Conservation (phyloP, 2,113 vertebrate species). For the Barbus barbus region DNA sequence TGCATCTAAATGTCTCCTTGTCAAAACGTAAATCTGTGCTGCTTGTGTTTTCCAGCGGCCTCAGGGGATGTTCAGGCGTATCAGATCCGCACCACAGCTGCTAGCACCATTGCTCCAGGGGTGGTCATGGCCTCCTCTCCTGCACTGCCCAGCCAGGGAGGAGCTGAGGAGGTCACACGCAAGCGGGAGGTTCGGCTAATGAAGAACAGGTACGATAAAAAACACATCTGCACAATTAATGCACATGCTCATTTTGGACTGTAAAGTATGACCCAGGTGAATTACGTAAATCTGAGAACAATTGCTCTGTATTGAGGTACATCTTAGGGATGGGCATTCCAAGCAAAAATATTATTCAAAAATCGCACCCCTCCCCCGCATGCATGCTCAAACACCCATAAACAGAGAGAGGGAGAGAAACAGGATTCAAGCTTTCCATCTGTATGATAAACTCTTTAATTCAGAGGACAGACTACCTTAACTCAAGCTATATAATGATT, state of each 20-base stretch:
- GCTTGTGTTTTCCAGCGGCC: conserved; percentile 76
- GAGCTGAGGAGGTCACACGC: conserved; percentile 90
- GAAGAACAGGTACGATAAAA: conserved; percentile 89
- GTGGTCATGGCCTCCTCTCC: conserved; percentile 95
- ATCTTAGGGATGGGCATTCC: too few species aligned
- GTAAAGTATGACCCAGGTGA: not conserved
- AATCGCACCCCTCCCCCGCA: too few species aligned
- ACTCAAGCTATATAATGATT: too few species aligned
- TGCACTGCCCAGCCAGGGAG: conserved; percentile 81
- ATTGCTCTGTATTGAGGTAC: not conserved
- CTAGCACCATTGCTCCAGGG: conserved; percentile 90
- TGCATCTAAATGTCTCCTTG: not conserved
- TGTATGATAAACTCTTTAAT: too few species aligned
- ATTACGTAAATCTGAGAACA: not conserved
- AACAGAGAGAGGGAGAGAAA: too few species aligned
- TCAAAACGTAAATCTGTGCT: not conserved
- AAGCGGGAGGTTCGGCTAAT: conserved; percentile 97
- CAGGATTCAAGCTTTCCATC: too few species aligned
- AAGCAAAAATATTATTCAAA: too few species aligned
- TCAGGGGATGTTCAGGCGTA: conserved; percentile 97
- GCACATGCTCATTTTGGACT: not conserved
- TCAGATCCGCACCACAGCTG: conserved; percentile 93
- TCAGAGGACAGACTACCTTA: too few species aligned
- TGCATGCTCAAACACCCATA: too few species aligned
- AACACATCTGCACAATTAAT: not conserved